Evolutionary conservation across 2,797 vertebrate genomes (phyloP), one percentile per base, ranked within the genome.

Genomic region (Acanthurus tractus): DNA sequence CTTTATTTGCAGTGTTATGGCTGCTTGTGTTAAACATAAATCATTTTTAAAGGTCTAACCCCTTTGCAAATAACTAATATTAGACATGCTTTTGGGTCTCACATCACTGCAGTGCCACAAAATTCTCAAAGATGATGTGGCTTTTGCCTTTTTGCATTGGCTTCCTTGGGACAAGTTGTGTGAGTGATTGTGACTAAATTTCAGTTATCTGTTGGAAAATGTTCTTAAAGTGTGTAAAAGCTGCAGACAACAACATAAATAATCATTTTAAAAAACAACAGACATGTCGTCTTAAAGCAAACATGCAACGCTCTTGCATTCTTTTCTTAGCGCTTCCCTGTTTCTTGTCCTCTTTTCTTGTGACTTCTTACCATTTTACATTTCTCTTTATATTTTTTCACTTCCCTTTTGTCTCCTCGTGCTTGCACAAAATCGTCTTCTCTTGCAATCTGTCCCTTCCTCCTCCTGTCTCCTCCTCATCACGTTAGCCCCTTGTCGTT

Each of bases 401-500:
- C 57, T 15, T 72, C 36, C 87, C 72, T 93, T 87, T 91, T 94
- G 93, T 81, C 91, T 82, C 70, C 92, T 94, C 23, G 22, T 65
- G 22, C 72, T 73, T 71, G 53, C 81, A 46, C 76, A 68, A 61
- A 69, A 36, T 75, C 61, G 58, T 78, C 58, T 68, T 53, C 77
- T 40, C 63, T 67, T 72, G 65, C 70, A 73, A 42, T 50, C 66
- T 54, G 58, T 75, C 52, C 54, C 56, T 85, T 64, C 56, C 71
- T 74, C 57, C 70, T 70, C 23, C 59, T 89, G 70, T 88, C 74
- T 83, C 74, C 76, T 84, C 88, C 76, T 74, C 61, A 48, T 81
- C 90, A 92, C 88, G 95, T 94, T 90, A 99, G 88, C 92, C 97
- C 98, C 93, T 95, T 99, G 93, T 98, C 98, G 94, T 94, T 96